Base-by-base conservation (phyloP, 1,140 invertebrate species). In the Geopemphigus sp. region DNA sequence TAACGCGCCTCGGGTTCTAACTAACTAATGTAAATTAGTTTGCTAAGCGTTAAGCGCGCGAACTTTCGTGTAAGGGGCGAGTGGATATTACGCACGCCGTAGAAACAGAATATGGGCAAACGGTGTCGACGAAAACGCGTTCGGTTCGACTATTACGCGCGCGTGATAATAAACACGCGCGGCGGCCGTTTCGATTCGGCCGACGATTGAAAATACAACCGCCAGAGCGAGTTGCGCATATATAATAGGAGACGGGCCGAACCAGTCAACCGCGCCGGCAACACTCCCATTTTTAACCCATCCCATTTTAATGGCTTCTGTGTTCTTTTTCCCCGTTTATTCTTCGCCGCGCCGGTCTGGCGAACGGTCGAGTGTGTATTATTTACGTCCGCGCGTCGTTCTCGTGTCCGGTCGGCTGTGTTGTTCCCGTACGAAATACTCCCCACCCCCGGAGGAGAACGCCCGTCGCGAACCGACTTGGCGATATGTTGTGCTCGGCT, bases 401-500 rank as follows among this genome's bases (percentile, higher is more conserved):
- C 29, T 47, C 19, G 68, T 72, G 19, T 54, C n/a, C 17, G 24
- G 53, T 17, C 68, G 29, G 47, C 24, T 14, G 68, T 22, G 68
- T 54, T 72, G 1, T 29, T 12, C 47, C 47, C 68, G 68, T 72
- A 6, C 17, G 5, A 54, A n/a, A 50, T 50, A 12, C 12, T 50
- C 14, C 4, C 1, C 14, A 12, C 47, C 12, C 12, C 12, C 47
- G 47, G 1, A 26, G 45, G 24, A 53, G 53, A 6, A 54, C 50
- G 68, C 29, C 54, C 29, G 53, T 17, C 53, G 24, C 68, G 6
- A 19, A 29, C 29, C n/a, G n/a, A 39, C 8, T 22, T 1, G 22
- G 24, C 66, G 45, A 72, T 54, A 72, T 72, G 68, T 72, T 54
- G n/a, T 72, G 68, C 24, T n/a, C 53, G 68, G 68, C 68, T 54